Percentiles rank a stretch among this genome's conserved stretches.
Evolutionary conservation across 2,797 vertebrate genomes (phyloP).

Genomic region (Tenualosa thibaudeaui): DNA sequence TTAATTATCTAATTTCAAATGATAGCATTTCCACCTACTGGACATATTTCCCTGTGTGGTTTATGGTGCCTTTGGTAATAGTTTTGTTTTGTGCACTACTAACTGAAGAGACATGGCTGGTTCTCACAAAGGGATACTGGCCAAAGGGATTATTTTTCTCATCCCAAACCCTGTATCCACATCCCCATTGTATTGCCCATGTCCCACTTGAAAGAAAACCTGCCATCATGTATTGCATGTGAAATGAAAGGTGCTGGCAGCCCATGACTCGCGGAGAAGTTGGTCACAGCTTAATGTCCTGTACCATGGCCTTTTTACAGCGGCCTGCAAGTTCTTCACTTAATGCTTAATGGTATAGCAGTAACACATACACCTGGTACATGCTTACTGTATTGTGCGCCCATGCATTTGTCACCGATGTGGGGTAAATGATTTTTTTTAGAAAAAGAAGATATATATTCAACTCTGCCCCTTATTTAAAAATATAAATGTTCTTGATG

Average conservation of each 20-base stretch:
- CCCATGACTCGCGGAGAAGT: neutral
- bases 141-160: neutral
- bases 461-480: neutral
- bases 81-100: slow-evolving; percentile 61
- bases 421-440: neutral
- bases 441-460: neutral
- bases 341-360: slow-evolving; percentile 21
- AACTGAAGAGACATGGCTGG: neutral
- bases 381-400: neutral
- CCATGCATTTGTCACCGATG: neutral
- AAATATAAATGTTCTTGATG: slow-evolving; percentile 8
- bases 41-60: slow-evolving; percentile 31
- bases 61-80: slow-evolving; percentile 76
- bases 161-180: neutral
- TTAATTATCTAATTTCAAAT: neutral
- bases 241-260: neutral
- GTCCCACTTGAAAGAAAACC: neutral
- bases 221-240: slow-evolving; percentile 6
- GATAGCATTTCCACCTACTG: slow-evolving; percentile 2
- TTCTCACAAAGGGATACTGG: neutral
- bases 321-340: neutral
- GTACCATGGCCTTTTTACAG: slow-evolving; percentile 1
- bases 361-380: slow-evolving; percentile 11
- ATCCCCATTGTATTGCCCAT: neutral
- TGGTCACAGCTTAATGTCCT: slow-evolving; percentile 21